phyloP scores from a whole-genome alignment of 2,113 vertebrate genomes.

The Aegypius monachus region DNA sequence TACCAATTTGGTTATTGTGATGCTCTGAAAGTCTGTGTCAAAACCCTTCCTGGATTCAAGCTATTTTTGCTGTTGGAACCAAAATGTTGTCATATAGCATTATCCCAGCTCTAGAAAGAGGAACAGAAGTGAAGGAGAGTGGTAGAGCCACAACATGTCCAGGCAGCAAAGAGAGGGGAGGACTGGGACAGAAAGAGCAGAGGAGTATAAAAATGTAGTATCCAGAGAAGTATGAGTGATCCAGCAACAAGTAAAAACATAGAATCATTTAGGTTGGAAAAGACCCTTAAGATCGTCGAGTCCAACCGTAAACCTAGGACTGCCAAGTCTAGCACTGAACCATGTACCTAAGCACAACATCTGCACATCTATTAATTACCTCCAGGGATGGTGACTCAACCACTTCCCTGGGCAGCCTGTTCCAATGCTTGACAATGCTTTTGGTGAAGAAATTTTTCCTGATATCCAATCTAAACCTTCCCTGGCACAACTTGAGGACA shows the following conservation, averaged over 20 bases:
- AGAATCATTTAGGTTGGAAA: not conserved
- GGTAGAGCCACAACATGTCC: not conserved
- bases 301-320: not conserved
- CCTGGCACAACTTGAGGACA: fast-evolving
- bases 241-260: not conserved
- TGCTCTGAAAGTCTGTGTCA: not conserved
- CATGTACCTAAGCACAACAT: not conserved
- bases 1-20: not conserved
- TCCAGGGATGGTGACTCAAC: not conserved
- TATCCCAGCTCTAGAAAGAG: not conserved
- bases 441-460: not conserved
- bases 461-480: not conserved
- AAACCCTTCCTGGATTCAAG: not conserved
- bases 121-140: not conserved
- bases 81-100: not conserved
- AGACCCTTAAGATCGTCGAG: not conserved
- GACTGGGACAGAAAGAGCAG: not conserved
- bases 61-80: not conserved
- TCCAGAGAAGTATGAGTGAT: not conserved
- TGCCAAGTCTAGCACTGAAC: not conserved
- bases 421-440: not conserved
- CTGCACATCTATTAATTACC: not conserved
- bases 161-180: not conserved
- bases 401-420: not conserved
- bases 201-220: not conserved